These are phyloP conservation scores for Ophioninae sp. DNA, from an alignment of 2,888 invertebrate genomes.

Conservation along the genomic window DNA sequence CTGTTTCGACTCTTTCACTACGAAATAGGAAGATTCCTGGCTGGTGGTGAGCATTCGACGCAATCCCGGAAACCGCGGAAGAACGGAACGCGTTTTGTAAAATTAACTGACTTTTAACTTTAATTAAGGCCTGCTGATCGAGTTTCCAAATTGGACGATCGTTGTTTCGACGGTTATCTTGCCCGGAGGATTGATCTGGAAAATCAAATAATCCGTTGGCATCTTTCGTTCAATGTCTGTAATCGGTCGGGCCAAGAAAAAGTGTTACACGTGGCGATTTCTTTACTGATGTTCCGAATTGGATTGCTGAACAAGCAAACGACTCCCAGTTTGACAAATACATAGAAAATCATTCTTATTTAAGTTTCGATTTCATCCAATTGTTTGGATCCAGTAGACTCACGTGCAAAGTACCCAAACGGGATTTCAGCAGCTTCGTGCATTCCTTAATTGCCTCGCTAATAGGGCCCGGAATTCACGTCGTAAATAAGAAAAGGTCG, in stretches of 20 bases:
- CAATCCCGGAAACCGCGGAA: too few species aligned
- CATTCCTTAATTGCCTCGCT: conserved; percentile 67
- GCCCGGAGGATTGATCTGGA: too few species aligned
- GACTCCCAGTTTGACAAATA: not conserved
- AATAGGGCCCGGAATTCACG: conserved; percentile 58
- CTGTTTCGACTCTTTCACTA: not conserved
- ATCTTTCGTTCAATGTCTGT: not conserved
- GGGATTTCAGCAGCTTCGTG: conserved; percentile 20
- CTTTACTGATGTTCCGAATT: not conserved
- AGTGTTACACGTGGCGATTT: not conserved
- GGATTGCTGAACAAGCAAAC: conserved; percentile 22
- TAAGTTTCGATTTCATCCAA: conserved; percentile 17
- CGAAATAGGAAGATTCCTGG: not conserved
- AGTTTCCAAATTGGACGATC: too few species aligned
- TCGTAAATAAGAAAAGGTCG: conserved; percentile 49
- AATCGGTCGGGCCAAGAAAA: not conserved
- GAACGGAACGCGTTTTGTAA: too few species aligned
- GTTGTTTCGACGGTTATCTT: too few species aligned
- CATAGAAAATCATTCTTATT: conserved; percentile 31
- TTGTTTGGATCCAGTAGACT: not conserved
- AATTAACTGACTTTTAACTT: too few species aligned
- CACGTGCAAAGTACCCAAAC: not conserved
- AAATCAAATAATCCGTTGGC: too few species aligned
- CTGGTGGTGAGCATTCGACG: not conserved
- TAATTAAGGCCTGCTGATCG: too few species aligned